Evolutionary conservation across 1,140 invertebrate genomes (phyloP).

Genomic region (Teleopsis dalmanni): DNA sequence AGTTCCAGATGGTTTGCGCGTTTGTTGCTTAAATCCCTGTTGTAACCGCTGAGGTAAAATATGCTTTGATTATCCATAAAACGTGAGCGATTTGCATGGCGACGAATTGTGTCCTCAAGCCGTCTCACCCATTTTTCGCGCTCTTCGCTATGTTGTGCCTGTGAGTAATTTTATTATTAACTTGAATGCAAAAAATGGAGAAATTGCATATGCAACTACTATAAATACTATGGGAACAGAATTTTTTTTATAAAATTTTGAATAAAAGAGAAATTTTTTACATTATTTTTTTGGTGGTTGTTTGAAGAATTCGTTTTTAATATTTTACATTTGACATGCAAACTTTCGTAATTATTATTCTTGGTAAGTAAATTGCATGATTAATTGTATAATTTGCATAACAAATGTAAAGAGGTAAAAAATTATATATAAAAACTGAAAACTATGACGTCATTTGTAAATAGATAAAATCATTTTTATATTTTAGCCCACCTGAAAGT

Average conservation of each 20-base stretch:
- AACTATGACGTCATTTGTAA: too few species aligned
- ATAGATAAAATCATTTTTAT: too few species aligned
- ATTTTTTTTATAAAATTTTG: too few species aligned
- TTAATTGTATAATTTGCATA: too few species aligned
- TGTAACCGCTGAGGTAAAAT: constrained; percentile 37
- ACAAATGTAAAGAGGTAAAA: too few species aligned
- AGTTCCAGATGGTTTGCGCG: constrained; percentile 38
- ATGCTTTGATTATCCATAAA: constrained; percentile 41
- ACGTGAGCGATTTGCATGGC: constrained; percentile 62
- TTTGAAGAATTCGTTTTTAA: too few species aligned
- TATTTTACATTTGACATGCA: too few species aligned
- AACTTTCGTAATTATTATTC: too few species aligned
- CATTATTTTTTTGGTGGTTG: too few species aligned
- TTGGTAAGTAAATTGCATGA: too few species aligned
- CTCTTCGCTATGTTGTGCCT: constrained; percentile 88
- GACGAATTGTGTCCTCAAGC: constrained; percentile 86
- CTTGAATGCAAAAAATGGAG: neutral
- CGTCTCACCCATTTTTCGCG: constrained; percentile 91
- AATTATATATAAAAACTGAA: too few species aligned
- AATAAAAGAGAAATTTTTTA: too few species aligned
- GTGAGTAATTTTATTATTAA: constrained; percentile 26
- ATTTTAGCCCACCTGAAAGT: constrained; percentile 82
- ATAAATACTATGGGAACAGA: neutral
- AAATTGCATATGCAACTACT: neutral
- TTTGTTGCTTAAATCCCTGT: constrained; percentile 38